phyloP scores from a whole-genome alignment of 2,113 vertebrate genomes.

The Bothrops jararaca region DNA sequence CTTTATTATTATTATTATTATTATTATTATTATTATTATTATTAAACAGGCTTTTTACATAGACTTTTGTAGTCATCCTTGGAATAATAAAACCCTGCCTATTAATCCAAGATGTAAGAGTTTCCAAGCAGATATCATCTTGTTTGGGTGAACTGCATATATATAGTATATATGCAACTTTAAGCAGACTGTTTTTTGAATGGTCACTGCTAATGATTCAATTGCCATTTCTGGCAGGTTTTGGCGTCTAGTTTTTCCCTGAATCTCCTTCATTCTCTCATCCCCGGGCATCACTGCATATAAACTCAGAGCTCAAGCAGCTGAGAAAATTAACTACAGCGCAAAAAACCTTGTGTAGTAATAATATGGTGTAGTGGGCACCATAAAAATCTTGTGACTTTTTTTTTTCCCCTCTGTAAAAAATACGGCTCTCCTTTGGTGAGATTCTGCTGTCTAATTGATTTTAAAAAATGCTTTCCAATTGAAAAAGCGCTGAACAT shows the following conservation, averaged over 20 bases:
- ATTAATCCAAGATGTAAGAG: not conserved
- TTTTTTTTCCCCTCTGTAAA: not conserved
- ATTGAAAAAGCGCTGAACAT: not conserved
- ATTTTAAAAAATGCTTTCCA: not conserved
- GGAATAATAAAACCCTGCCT: not conserved
- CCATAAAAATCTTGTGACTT: not conserved
- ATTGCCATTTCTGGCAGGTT: not conserved
- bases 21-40: no score
- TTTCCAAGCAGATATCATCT: not conserved
- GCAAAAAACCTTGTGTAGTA: not conserved
- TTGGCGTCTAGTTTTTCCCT: not conserved
- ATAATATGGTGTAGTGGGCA: not conserved
- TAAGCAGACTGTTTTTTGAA: not conserved
- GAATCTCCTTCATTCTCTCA: not conserved
- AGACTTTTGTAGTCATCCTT: not conserved
- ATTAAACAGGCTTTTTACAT: not conserved
- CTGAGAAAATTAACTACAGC: not conserved
- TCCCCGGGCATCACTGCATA: not conserved
- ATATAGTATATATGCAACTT: not conserved
- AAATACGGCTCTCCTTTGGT: not conserved
- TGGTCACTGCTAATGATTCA: not conserved
- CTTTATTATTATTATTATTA: fast-evolving
- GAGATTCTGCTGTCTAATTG: not conserved
- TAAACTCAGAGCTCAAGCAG: not conserved
- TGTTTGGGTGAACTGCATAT: not conserved